These are phyloP conservation scores for Hyposmocoma kahamanoa DNA, from an alignment of 1,140 invertebrate genomes.

Conservation along the genomic window DNA sequence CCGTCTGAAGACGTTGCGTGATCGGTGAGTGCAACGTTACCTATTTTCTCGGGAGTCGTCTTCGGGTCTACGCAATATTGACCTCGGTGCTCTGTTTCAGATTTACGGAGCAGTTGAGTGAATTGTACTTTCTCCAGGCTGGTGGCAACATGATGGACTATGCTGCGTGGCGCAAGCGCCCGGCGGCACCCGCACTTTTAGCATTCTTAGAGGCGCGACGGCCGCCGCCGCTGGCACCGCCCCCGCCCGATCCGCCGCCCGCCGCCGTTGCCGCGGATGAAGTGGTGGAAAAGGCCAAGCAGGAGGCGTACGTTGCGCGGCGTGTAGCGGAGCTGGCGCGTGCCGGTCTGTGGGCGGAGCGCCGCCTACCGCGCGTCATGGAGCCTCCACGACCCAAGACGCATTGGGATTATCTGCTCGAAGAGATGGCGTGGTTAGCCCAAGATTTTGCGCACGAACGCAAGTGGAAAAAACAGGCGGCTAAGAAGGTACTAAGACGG, in stretches of 20 bases:
- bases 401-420: conserved; percentile 99
- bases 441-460: conserved; percentile 97
- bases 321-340: conserved; percentile 90
- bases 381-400: conserved; percentile 92
- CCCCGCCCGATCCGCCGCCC: conserved; percentile 33
- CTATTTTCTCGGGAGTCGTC: background rate
- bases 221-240: conserved; percentile 60
- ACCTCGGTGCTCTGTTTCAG: conserved; percentile 36
- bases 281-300: conserved; percentile 76
- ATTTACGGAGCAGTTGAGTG: conserved; percentile 87
- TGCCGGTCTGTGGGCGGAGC: conserved; percentile 95
- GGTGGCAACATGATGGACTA: conserved; percentile 92
- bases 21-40: conserved; percentile 30
- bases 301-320: conserved; percentile 96
- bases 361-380: conserved; percentile 92
- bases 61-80: background rate
- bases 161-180: conserved; percentile 85
- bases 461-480: conserved; percentile 97
- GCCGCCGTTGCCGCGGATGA: conserved; percentile 75
- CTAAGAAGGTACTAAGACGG: conserved; percentile 88
- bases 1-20: conserved; percentile 41
- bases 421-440: conserved; percentile 99
- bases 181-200: conserved; percentile 81
- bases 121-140: conserved; percentile 89
- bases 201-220: conserved; percentile 84